phyloP scores from a whole-genome alignment of 2,113 vertebrate species.

The Cyanoliseus patagonus region DNA sequence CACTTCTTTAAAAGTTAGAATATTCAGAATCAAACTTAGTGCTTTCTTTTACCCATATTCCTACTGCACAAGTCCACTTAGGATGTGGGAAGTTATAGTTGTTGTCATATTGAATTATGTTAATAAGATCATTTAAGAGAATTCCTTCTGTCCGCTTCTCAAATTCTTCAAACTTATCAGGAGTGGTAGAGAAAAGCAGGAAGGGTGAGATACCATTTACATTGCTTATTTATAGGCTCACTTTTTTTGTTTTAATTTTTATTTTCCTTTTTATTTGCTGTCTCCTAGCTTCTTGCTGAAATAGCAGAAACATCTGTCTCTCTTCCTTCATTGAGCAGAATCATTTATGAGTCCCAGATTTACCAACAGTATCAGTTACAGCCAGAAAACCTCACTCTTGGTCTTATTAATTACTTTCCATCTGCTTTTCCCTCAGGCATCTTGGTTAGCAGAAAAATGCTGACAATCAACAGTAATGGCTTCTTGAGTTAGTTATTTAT shows the following conservation, averaged over 20 bases:
- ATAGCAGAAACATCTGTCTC: conserved; percentile 71
- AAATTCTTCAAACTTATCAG: neutral
- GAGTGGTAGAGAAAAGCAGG: neutral
- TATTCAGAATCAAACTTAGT: neutral
- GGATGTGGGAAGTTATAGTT: neutral
- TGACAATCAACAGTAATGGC: conserved; percentile 61
- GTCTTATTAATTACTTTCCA: conserved; percentile 78
- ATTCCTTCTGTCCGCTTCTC: neutral
- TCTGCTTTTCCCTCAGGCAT: conserved; percentile 63
- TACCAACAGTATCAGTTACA: conserved; percentile 73
- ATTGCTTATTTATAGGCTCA: neutral
- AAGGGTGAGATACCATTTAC: neutral
- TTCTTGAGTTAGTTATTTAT: conserved; percentile 65
- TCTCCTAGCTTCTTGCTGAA: conserved; percentile 36
- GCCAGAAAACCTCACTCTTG: conserved; percentile 57
- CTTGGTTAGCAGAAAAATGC: conserved; percentile 55
- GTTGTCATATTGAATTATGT: neutral
- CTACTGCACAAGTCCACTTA: neutral
- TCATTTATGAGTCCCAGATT: conserved; percentile 73
- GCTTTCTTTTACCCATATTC: neutral
- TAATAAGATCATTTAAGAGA: neutral
- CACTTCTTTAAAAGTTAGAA: neutral
- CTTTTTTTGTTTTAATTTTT: neutral
- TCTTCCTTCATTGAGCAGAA: conserved; percentile 31
- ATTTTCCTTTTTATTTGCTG: conserved; percentile 23